Evolutionary conservation across 2,113 vertebrate genomes (phyloP), one percentile per base, ranked within the genome.

Genomic region (Jacana jacana): DNA sequence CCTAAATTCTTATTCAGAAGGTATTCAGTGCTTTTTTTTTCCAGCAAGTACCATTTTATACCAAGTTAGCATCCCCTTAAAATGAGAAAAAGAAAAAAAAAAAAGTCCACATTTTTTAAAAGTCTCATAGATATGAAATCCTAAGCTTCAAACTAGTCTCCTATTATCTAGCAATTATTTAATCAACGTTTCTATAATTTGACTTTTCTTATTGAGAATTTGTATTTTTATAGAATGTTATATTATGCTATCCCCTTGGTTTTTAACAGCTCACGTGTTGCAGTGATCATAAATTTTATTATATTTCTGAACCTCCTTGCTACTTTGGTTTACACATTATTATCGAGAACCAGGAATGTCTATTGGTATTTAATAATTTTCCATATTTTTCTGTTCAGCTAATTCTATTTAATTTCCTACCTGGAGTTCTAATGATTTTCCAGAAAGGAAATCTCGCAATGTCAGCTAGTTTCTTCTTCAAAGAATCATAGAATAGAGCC

Each of bases 51-150:
- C n/a, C 19, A 5, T 49, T 76, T 58, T 31, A 58, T 33, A 24
- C 5, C 5, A 54, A 25, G 19, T 42, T 8, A 0, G 0, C 15
- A 40, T 17, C 11, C 10, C 6, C 22, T 9, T 24, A 69, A 17
- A 91, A 51, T 15, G 3, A 58, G 11, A 3, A 78, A 78, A 73
- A 40, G 11, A 77, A 84, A 52, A 37, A 72, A 52, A 37, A 72
- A 55, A 68, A 54, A 33, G 6, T 49, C 6, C 16, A 35, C 3
- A 40, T 44, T 60, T 39, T 49, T 24, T 60, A 60, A 42, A 65
- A 8, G 6, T 39, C 12, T 48, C 35, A 61, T 4, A 81, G 6
- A 49, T 40, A 42, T 17, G 13, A 79, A 93, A 52, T 48, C 8
- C 13, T 33, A 24, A 86, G 8, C 24, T 83, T 63, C 71, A 82